Evolutionary conservation across 2,888 invertebrate genomes (phyloP), one percentile per base, ranked within the genome.

Genomic region (Dolichopus griseipennis): DNA sequence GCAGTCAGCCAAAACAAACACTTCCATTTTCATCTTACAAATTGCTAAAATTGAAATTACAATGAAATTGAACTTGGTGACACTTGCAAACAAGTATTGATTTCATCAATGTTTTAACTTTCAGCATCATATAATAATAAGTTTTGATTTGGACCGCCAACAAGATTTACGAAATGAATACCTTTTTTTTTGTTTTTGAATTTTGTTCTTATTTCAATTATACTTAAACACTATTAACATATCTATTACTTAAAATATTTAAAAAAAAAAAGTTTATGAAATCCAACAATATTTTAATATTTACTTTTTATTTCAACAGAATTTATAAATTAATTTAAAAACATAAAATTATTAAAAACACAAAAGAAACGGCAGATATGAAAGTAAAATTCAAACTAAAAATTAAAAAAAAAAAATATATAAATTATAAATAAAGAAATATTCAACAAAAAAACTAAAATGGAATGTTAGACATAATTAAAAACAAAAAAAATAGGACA

Each of bases 391-490:
- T 12, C 15, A 52, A 12, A 52, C 9, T 18, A 52, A 52, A n/a
- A 52, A 52, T 12, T 52, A 37, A 37, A 37, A 37, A 37, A 7
- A 34, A 61, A 67, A 33, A 67, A 65, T n/a, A 18, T 18, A 8
- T n/a, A 61, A 18, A 22, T 62, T 22, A 62, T 4, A 27, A 27
- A 62, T 1, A 21, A 62, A 22, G 22, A 68, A 68, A 52, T 41
- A 41, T 12, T 27, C 27, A 37, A 37, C 37, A 65, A 65, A 65
- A n/a, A 68, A 68, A 62, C 41, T 41, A 65, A 67, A 68, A 63
- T 68, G 68, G 68, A 68, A 68, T 68, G 68, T 68, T 68, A 68
- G 68, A 65, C 52, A 68, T 65, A 68, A 68, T 63, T 63, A 68
- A 43, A 65, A 61, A 65, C 27, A 65, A 65, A 37, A 37, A 37